Conservation (phyloP, 2,888 invertebrate genomes). For the Odontocolon sp. region DNA sequence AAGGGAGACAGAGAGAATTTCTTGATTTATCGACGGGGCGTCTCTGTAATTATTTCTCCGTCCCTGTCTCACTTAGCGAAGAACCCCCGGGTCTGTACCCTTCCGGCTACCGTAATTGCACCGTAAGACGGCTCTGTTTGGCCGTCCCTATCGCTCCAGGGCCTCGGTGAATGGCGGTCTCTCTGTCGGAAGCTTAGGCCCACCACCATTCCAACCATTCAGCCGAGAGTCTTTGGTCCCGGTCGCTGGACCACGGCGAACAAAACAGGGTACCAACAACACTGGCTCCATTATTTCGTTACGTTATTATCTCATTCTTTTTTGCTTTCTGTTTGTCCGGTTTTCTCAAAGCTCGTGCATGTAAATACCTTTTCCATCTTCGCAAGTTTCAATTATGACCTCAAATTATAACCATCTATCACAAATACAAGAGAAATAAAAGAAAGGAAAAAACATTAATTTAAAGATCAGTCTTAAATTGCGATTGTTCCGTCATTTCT, state of each 20-base stretch:
- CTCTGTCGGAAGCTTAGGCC: constrained; percentile 63
- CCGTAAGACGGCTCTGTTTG: constrained; percentile 59
- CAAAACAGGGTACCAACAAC: too few relatives aligned
- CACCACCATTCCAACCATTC: constrained; percentile 23
- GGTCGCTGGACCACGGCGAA: too few relatives aligned
- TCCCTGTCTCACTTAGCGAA: constrained; percentile 68
- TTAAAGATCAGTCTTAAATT: too few relatives aligned
- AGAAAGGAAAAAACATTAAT: too few relatives aligned
- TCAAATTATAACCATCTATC: too few relatives aligned
- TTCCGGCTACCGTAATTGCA: constrained; percentile 76
- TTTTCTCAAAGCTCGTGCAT: background rate
- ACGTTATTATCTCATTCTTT: background rate
- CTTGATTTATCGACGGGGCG: constrained; percentile 79
- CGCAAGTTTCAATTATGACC: too few relatives aligned
- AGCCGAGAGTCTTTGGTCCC: constrained; percentile 6
- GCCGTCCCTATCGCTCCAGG: constrained; percentile 65
- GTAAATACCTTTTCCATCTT: background rate
- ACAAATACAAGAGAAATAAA: too few relatives aligned
- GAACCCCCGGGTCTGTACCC: constrained; percentile 66
- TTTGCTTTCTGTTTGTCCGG: background rate
- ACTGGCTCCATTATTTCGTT: constrained; percentile 56
- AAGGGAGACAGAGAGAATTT: constrained; percentile 69
- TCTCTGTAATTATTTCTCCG: constrained; percentile 79
- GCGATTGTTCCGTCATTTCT: constrained; percentile 28
- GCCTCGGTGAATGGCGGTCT: constrained; percentile 66